These are phyloP conservation scores for Tetramorium parvispinum DNA, from an alignment of 1,140 invertebrate species.

Conservation along the genomic window DNA sequence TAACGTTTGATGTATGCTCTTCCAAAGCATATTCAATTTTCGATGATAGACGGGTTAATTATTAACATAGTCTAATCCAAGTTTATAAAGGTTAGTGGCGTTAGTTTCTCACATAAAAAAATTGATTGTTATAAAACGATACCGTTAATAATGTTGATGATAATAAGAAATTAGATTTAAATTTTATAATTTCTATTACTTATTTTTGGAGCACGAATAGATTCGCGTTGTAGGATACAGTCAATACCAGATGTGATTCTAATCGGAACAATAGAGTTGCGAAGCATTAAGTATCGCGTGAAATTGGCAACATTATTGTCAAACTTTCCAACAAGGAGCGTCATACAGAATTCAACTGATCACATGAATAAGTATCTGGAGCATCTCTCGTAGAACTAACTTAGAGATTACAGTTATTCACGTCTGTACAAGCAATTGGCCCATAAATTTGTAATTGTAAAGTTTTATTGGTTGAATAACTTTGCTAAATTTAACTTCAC, in stretches of 20 bases:
- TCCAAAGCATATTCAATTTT: conserved; percentile 19
- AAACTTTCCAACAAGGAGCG: conserved; percentile 26
- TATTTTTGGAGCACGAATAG: not conserved
- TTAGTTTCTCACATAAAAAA: not conserved
- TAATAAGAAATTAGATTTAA: not conserved
- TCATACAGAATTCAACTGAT: not conserved
- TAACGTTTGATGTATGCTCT: not conserved
- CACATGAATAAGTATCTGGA: conserved; percentile 15
- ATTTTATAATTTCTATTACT: not conserved
- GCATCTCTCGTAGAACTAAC: not conserved
- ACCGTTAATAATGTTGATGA: not conserved
- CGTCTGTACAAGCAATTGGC: not conserved
- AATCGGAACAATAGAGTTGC: not conserved
- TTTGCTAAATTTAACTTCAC: too few species aligned
- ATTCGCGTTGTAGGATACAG: too few species aligned
- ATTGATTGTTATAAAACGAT: not conserved
- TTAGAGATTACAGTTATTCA: not conserved
- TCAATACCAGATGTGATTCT: not conserved
- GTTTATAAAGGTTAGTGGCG: not conserved
- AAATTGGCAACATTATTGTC: conserved; percentile 29
- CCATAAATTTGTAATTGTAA: not conserved
- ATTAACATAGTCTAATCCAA: not conserved
- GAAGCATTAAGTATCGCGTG: conserved; percentile 6
- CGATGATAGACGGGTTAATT: conserved; percentile 2
- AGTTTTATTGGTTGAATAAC: not conserved